Evolutionary conservation across 2,888 invertebrate species (phyloP).

Genomic region (Malachius bipustulatus): DNA sequence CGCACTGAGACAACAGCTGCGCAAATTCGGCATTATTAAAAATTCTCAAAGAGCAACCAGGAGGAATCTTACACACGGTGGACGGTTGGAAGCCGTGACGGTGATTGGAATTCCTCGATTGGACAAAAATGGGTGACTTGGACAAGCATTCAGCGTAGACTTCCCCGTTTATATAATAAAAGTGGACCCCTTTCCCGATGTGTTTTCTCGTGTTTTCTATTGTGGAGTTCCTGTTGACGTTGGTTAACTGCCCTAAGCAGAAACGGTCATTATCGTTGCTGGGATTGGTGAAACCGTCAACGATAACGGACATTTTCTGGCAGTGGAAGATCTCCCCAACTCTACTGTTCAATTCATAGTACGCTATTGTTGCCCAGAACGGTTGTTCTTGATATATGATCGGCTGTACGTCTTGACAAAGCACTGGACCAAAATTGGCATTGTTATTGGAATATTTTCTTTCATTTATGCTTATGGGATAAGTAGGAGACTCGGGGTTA

Average conservation of each 20-base stretch:
- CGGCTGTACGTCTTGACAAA: constrained; percentile 62
- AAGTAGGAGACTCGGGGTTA: constrained; percentile 59
- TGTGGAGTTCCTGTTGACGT: constrained; percentile 95
- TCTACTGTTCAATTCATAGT: constrained; percentile 92
- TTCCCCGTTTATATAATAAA: constrained; percentile 86
- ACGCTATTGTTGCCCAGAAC: constrained; percentile 94
- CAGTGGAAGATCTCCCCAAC: constrained; percentile 94
- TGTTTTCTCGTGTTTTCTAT: constrained; percentile 95
- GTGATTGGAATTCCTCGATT: constrained; percentile 96
- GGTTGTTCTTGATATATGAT: constrained; percentile 82
- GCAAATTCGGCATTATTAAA: constrained; percentile 98
- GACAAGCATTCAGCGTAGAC: constrained; percentile 96
- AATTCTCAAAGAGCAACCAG: constrained; percentile 92
- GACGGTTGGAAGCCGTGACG: constrained; percentile 98
- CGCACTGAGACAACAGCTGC: constrained; percentile 86
- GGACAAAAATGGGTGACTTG: constrained; percentile 96
- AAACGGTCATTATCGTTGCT: constrained; percentile 88
- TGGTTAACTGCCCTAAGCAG: constrained; percentile 91
- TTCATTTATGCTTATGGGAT: constrained; percentile 69
- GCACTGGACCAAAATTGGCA: constrained; percentile 24
- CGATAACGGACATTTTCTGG: constrained; percentile 76
- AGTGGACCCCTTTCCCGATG: constrained; percentile 91
- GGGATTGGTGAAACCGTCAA: constrained; percentile 97
- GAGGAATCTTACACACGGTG: constrained; percentile 97
- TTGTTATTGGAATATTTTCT: constrained; percentile 47